Percentiles rank a stretch among this genome's conserved stretches.
Conservation (phyloP, 2,797 vertebrate genomes). For the Rhinogobio ventralis region DNA sequence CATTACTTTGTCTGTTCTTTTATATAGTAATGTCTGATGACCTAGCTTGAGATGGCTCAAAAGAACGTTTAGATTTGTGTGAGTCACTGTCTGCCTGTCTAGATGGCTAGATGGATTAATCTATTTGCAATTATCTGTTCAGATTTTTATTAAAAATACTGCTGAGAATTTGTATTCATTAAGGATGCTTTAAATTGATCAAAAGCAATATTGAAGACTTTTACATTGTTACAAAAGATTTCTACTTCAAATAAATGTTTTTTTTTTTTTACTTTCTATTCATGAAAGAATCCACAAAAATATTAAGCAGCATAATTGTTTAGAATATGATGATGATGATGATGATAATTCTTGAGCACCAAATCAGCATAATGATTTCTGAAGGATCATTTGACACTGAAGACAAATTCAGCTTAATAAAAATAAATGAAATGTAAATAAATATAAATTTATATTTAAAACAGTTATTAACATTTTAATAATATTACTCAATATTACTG, state of each 20-base stretch:
- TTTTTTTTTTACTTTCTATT: too few relatives aligned
- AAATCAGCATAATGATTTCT: background rate
- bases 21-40: constrained; percentile 26
- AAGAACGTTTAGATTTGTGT: constrained; percentile 28
- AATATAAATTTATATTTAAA: background rate
- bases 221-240: too few relatives aligned
- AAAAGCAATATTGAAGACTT: too few relatives aligned
- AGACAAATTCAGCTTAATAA: too few relatives aligned
- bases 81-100: constrained; percentile 1
- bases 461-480: background rate
- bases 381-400: too few relatives aligned
- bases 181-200: too few relatives aligned
- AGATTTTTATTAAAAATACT: background rate
- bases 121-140: background rate
- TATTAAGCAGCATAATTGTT: too few relatives aligned
- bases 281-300: too few relatives aligned
- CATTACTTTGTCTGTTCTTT: constrained; percentile 10
- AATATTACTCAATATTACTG: background rate
- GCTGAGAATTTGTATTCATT: background rate
- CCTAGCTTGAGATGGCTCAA: constrained; percentile 13
- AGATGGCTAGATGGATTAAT: background rate
- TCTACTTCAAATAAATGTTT: too few relatives aligned
- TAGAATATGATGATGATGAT: too few relatives aligned
- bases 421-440: too few relatives aligned
- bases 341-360: too few relatives aligned